phyloP scores from a whole-genome alignment of 2,888 invertebrate genomes.

The Drosophila siamana region DNA sequence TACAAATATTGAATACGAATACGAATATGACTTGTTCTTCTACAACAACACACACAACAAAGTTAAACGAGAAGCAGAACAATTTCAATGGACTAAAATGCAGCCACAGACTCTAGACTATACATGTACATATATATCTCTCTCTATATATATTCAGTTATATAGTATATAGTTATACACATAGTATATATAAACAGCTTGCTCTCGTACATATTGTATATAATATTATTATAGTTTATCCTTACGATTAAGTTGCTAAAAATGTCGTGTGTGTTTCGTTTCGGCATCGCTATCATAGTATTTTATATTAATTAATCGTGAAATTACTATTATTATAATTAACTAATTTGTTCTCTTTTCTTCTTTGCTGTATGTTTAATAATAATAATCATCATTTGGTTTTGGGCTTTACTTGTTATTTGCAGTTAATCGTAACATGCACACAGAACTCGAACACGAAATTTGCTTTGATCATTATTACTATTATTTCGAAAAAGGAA shows the following conservation, averaged over 20 bases:
- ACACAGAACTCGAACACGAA: conserved; percentile 13
- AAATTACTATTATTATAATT: conserved; percentile 6
- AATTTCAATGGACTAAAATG: conserved; percentile 28
- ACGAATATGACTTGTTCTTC: background rate
- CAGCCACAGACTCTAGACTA: conserved; percentile 17
- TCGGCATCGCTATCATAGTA: conserved; percentile 2
- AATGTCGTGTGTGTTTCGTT: conserved; percentile 18
- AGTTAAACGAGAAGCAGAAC: conserved; percentile 19
- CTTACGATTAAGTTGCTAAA: conserved; percentile 42
- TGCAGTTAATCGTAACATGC: conserved; percentile 15
- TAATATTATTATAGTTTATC: conserved; percentile 18
- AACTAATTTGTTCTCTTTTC: conserved; percentile 10
- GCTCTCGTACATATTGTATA: conserved; percentile 6
- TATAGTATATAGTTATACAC: conserved; percentile 23
- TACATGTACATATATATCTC: conserved; percentile 12
- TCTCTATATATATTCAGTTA: conserved; percentile 21
- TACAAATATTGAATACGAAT: background rate
- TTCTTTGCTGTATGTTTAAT: conserved; percentile 19
- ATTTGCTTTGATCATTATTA: background rate
- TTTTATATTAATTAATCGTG: conserved; percentile 1
- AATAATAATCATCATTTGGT: conserved; percentile 46
- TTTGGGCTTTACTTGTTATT: conserved; percentile 36
- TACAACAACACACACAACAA: conserved; percentile 16
- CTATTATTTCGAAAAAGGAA: conserved; percentile 3
- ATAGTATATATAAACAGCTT: conserved; percentile 18